Conservation (phyloP, 2,113 vertebrate genomes). For the Phalacrocorax brasilianus region DNA sequence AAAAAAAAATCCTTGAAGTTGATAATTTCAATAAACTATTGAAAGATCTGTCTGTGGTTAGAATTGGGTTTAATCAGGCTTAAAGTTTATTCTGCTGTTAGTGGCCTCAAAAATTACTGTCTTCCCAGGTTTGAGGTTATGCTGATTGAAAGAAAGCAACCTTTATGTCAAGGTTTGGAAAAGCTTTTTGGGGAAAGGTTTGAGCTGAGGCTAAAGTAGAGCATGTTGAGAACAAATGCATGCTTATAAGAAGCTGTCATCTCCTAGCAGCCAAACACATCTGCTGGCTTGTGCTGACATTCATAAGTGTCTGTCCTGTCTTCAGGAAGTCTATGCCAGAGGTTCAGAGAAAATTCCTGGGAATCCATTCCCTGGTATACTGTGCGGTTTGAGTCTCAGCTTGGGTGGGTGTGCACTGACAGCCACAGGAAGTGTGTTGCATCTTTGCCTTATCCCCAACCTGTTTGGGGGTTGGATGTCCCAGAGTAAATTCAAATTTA, state of each 20-base stretch:
- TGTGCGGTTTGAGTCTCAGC: not conserved
- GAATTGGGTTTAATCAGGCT: not conserved
- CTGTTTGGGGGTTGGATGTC: not conserved
- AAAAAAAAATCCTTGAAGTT: not conserved
- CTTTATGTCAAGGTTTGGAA: not conserved
- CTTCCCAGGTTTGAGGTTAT: not conserved
- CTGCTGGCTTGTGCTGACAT: not conserved
- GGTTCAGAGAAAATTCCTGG: not conserved
- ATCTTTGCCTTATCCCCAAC: not conserved
- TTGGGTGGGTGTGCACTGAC: not conserved
- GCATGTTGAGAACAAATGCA: rapidly evolving
- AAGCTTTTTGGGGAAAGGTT: not conserved
- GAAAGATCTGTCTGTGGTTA: not conserved
- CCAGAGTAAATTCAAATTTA: not conserved
- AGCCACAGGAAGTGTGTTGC: not conserved
- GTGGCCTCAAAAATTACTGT: not conserved
- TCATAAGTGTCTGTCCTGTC: not conserved
- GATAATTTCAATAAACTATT: not conserved
- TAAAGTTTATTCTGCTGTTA: not conserved
- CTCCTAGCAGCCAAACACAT: not conserved
- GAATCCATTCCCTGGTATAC: not conserved
- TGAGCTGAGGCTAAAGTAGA: not conserved
- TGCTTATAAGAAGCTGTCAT: not conserved
- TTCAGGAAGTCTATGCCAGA: not conserved
- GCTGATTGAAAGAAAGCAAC: not conserved